Base-by-base conservation (phyloP, 2,888 invertebrate genomes). In the Nomada goodeniana region DNA sequence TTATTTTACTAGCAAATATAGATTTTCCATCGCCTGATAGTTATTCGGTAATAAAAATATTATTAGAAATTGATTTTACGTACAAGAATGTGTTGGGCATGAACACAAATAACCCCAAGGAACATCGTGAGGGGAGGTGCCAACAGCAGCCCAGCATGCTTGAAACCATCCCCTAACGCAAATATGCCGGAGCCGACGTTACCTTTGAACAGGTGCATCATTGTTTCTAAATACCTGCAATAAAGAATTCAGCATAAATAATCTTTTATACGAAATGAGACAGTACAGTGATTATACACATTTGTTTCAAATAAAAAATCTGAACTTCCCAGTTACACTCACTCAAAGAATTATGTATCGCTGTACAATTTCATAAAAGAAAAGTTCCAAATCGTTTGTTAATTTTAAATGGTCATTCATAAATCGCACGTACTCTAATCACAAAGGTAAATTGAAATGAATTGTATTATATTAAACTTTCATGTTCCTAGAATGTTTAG, bases 121-220 rank as follows among this genome's bases (percentile, higher is more conserved):
- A 97, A 78, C 0, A 97, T 94, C 0, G 98, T 96, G 72, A 97
- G 96, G 64, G 97, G 94, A 15, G 98, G 96, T 0, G 97, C 98
- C 78, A 98, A 96, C 80, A 98, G 92, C 1, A 99, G 94, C 10
- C 99, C 99, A 26, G 98, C 98, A 93, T 99, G 97, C 93, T 96
- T 97, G 92, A 98, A 97, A 0, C 98, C 99, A 92, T 98, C 97
- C 10, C 99, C 99, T 96, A 99, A 97, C 1, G 99, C 99, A 91
- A 99, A 96, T 86, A 99, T 96, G 0, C 99, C 99, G 0, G 99
- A 98, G 47, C 99, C 99, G 80, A 99, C 96, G 94, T 99, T 99
- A 18, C 98, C 99, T 93, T 98, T 98, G 92, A 99, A 96, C 79
- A 99, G 95, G 94, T 99, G 98, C 94, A 98, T 97, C 93, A 99